A percentile compares a stretch with the other conserved stretches of the same genome.
These are phyloP conservation scores for Helostoma temminkii DNA, from an alignment of 2,797 vertebrate genomes.

Conservation along the genomic window DNA sequence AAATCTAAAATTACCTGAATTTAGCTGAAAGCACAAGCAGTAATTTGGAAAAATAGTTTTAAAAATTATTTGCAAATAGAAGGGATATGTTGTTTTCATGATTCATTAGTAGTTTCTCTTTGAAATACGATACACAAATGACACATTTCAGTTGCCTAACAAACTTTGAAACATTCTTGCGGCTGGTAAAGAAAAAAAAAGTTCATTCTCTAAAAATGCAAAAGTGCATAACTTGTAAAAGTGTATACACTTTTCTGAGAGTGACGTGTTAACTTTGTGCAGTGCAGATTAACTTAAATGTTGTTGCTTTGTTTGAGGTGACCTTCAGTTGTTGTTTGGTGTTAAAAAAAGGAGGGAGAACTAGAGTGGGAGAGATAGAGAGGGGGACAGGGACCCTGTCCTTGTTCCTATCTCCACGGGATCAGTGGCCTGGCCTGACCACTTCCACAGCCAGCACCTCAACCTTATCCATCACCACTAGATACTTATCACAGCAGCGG, in stretches of 20 bases:
- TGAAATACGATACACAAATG: neutral
- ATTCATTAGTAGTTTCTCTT: too few relatives aligned
- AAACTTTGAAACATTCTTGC: neutral
- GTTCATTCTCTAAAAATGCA: neutral
- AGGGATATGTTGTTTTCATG: too few relatives aligned
- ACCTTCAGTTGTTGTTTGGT: conserved; percentile 79
- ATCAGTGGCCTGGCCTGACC: conserved; percentile 86
- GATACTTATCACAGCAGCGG: conserved; percentile 84
- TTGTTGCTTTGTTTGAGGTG: conserved; percentile 73
- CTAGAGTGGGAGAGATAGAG: conserved; percentile 55
- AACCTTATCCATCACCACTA: conserved; percentile 87
- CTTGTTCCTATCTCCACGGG: conserved; percentile 87
- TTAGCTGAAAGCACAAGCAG: too few relatives aligned
- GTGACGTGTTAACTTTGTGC: conserved; percentile 43
- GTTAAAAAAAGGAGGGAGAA: conserved; percentile 59
- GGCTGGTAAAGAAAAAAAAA: neutral
- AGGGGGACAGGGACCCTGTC: conserved; percentile 78
- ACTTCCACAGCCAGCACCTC: conserved; percentile 84
- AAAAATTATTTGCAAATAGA: too few relatives aligned
- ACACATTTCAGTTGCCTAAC: neutral
- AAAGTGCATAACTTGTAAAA: neutral
- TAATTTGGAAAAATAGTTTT: too few relatives aligned
- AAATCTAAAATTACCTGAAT: too few relatives aligned
- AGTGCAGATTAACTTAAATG: conserved; percentile 63
- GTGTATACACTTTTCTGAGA: neutral